phyloP scores from a whole-genome alignment of 1,140 invertebrate species.

The Drosophila miranda region DNA sequence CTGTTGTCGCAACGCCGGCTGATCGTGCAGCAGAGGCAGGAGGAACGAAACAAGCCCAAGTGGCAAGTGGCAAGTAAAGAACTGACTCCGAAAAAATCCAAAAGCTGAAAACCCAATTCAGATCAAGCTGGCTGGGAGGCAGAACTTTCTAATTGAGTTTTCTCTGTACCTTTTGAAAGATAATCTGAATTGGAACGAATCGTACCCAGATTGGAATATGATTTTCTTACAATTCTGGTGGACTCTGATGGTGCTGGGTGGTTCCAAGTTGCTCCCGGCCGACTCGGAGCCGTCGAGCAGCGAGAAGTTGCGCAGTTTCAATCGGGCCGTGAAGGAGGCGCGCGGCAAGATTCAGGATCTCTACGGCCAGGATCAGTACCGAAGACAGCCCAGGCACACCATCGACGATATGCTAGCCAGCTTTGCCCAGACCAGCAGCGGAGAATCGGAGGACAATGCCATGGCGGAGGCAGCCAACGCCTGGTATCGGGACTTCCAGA shows the following conservation, averaged over 20 bases:
- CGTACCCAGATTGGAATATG: conserved; percentile 22
- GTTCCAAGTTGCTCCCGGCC: background rate
- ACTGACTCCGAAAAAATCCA: background rate
- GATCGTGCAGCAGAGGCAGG: no score
- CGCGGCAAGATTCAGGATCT: conserved; percentile 43
- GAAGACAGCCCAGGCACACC: conserved; percentile 22
- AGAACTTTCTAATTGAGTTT: conserved; percentile 13
- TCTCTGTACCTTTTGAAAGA: conserved; percentile 29
- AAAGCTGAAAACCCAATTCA: background rate
- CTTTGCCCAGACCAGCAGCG: conserved; percentile 30
- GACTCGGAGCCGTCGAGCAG: background rate
- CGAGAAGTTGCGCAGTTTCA: conserved; percentile 37
- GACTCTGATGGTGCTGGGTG: conserved; percentile 48
- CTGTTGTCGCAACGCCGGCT: no score
- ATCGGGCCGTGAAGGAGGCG: conserved; percentile 40
- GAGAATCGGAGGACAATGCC: background rate
- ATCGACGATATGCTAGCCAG: conserved; percentile 61
- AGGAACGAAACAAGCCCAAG: no score
- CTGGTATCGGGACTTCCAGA: conserved; percentile 52
- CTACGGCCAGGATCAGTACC: conserved; percentile 7
- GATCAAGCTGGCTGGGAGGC: background rate
- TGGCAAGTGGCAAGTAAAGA: background rate
- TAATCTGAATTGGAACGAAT: background rate
- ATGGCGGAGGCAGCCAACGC: conserved; percentile 48
- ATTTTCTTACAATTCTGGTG: conserved; percentile 57